A percentile compares a stretch with the other conserved stretches of the same genome.
Evolutionary conservation across 1,140 invertebrate genomes (phyloP).

Genomic region (Bombus waltoni): DNA sequence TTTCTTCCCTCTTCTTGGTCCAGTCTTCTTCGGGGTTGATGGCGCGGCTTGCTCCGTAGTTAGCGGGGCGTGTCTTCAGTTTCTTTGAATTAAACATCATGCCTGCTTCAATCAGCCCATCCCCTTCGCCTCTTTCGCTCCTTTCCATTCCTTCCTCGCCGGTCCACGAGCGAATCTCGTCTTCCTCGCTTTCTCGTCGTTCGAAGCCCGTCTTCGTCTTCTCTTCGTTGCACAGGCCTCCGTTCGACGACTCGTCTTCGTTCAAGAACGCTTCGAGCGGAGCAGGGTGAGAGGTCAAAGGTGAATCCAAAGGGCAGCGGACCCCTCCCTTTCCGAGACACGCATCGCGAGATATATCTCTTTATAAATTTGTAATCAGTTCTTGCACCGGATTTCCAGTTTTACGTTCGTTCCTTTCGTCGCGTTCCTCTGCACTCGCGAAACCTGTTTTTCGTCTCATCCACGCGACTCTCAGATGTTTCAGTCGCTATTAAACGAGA

Average conservation of each 20-base stretch:
- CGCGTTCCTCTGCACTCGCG: not conserved
- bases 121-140: conserved; percentile 39
- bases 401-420: not conserved
- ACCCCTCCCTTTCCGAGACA: not conserved
- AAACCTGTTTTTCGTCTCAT: not conserved
- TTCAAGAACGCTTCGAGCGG: conserved; percentile 17
- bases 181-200: conserved; percentile 8
- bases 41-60: conserved; percentile 63
- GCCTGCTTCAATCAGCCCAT: conserved; percentile 74
- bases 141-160: conserved; percentile 36
- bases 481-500: not conserved
- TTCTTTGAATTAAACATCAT: conserved; percentile 80
- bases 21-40: conserved; percentile 61
- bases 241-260: conserved; percentile 12
- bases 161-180: conserved; percentile 47
- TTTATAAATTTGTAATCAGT: conserved; percentile 74
- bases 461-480: not conserved
- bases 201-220: not conserved
- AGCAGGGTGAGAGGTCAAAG: conserved; percentile 36
- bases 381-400: not conserved
- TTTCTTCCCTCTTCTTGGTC: conserved; percentile 18
- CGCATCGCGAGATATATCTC: conserved; percentile 68
- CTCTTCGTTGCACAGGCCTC: conserved; percentile 4
- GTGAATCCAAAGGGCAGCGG: conserved; percentile 55
- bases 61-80: conserved; percentile 73